Evolutionary conservation across 2,797 vertebrate species (phyloP).

Genomic region (Sylvilagus floridanus): DNA sequence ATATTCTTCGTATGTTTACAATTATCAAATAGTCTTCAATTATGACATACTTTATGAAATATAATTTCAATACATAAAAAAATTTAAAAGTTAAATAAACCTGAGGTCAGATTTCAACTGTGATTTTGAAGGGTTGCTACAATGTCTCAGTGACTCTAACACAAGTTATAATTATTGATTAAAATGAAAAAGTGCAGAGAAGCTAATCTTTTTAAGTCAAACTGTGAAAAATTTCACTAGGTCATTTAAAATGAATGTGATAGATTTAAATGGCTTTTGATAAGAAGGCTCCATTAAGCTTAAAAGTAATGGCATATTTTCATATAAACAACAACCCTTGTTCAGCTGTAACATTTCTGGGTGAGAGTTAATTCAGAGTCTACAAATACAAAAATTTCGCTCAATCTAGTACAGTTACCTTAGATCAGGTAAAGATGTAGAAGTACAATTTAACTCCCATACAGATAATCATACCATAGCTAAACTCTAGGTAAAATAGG

Average conservation of each 20-base stretch:
- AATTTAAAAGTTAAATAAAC: slow-evolving; percentile 6
- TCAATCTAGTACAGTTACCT: neutral
- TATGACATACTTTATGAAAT: neutral
- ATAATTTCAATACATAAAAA: neutral
- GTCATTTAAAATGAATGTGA: neutral
- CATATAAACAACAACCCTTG: neutral
- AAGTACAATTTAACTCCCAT: neutral
- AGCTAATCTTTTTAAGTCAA: neutral
- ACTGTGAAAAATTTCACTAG: neutral
- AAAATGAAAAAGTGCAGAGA: neutral
- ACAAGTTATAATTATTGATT: neutral
- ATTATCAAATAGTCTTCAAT: neutral
- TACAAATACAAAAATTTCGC: neutral
- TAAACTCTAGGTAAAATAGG: neutral
- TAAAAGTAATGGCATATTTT: neutral
- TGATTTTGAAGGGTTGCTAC: neutral
- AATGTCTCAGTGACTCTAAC: neutral
- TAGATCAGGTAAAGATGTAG: neutral
- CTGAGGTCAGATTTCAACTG: neutral
- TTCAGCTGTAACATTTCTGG: neutral
- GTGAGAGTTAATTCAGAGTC: neutral
- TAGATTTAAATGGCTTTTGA: neutral
- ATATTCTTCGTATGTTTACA: neutral
- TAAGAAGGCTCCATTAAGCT: neutral
- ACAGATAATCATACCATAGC: neutral